Conservation (phyloP, 1,140 invertebrate genomes). For the Telenomus remus region DNA sequence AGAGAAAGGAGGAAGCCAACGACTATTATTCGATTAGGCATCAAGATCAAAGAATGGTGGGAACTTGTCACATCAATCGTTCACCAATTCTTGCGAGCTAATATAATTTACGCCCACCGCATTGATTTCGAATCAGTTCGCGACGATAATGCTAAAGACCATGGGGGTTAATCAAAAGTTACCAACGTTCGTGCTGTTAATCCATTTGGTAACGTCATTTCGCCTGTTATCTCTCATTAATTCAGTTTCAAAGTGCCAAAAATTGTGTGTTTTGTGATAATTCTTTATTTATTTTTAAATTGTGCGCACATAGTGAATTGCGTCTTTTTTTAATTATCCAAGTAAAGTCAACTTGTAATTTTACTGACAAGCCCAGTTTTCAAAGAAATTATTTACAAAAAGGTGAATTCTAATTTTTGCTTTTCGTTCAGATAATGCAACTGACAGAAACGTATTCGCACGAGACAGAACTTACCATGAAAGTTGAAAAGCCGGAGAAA, state of each 20-base stretch:
- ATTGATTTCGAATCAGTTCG: constrained; percentile 59
- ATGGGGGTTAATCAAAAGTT: constrained; percentile 56
- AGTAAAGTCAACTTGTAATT: too few relatives aligned
- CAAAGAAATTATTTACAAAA: too few relatives aligned
- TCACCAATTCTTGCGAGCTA: constrained; percentile 55
- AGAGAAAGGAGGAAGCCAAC: constrained; percentile 69
- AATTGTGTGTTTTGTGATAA: neutral
- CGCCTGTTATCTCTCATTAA: neutral
- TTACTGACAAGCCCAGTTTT: too few relatives aligned
- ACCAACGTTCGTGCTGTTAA: constrained; percentile 50
- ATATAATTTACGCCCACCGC: constrained; percentile 63
- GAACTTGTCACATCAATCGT: constrained; percentile 66
- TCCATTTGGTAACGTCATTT: constrained; percentile 59
- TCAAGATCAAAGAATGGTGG: constrained; percentile 36
- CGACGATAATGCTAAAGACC: constrained; percentile 47
- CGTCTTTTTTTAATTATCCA: too few relatives aligned
- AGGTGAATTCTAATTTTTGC: constrained; percentile 8
- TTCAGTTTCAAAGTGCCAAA: neutral
- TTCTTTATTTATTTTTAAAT: neutral
- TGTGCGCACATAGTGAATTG: neutral
- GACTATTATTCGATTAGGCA: constrained; percentile 37
- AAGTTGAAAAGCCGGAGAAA: neutral
- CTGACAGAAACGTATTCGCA: constrained; percentile 32
- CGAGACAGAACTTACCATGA: constrained; percentile 4
- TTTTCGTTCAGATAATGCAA: constrained; percentile 18